A percentile compares a stretch with the other conserved stretches of the same genome.
Conservation (phyloP, 2,797 vertebrate genomes). For the Sphenopsis melanotis region DNA sequence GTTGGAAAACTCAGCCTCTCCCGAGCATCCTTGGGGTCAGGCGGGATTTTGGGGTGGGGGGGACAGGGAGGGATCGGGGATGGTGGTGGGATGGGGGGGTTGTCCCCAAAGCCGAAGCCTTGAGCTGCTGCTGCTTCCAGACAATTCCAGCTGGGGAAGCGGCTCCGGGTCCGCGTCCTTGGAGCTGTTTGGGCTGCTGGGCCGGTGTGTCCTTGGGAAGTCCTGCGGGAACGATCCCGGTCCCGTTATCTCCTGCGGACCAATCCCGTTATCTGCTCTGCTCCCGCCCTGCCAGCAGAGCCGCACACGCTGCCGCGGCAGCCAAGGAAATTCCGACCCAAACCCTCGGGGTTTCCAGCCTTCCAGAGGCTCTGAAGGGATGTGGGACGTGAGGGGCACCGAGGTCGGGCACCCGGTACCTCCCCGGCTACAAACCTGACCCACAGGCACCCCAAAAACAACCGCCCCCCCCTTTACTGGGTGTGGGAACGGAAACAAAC, state of each 20-base stretch:
- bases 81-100: not conserved
- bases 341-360: fast-evolving
- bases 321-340: fast-evolving
- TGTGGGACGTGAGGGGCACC: fast-evolving
- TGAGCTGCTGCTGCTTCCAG: fast-evolving
- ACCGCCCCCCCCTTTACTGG: fast-evolving
- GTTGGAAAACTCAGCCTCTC: conserved; percentile 55
- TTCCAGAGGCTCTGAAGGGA: not conserved
- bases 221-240: fast-evolving
- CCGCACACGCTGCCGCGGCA: fast-evolving
- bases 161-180: not conserved
- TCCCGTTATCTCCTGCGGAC: not conserved
- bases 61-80: not conserved
- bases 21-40: not conserved
- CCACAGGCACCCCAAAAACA: not conserved
- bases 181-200: not conserved
- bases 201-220: not conserved
- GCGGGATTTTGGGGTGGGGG: not conserved
- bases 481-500: not conserved
- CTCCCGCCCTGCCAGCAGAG: not conserved
- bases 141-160: not conserved
- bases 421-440: not conserved
- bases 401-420: not conserved
- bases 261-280: not conserved
- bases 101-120: not conserved